phyloP scores from a whole-genome alignment of 2,113 vertebrate genomes.

The Labrus mixtus region DNA sequence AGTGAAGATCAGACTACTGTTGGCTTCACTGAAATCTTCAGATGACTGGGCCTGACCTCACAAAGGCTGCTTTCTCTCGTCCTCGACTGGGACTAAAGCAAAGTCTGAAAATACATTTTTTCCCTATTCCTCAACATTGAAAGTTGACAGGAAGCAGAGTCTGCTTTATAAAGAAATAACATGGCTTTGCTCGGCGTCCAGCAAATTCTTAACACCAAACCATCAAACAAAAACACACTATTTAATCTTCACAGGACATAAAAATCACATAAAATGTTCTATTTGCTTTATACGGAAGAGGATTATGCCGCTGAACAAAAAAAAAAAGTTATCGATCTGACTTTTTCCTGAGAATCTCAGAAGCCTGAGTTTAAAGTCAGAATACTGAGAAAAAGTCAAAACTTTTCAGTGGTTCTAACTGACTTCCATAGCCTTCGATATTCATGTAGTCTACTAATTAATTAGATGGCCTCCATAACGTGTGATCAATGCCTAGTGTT shows the following conservation, averaged over 20 bases:
- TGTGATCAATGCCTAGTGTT: conserved; percentile 46
- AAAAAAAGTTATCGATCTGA: no score
- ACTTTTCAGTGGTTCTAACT: no score
- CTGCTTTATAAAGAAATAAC: conserved; percentile 30
- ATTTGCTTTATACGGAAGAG: conserved; percentile 49
- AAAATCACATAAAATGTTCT: conserved; percentile 45
- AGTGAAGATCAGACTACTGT: conserved; percentile 71
- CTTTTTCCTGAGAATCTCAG: no score
- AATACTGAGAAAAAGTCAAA: no score
- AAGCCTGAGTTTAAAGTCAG: no score
- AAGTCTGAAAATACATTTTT: conserved; percentile 44
- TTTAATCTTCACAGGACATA: background rate
- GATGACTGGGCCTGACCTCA: conserved; percentile 58
- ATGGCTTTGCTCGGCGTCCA: background rate
- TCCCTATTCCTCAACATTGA: conserved; percentile 7
- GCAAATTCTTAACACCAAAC: conserved; percentile 40
- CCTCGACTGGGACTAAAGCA: conserved; percentile 53
- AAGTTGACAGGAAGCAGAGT: conserved; percentile 54
- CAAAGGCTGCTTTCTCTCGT: conserved; percentile 61
- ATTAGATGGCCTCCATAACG: conserved; percentile 35
- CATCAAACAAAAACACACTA: background rate
- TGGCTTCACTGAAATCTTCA: conserved; percentile 66
- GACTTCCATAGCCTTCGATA: no score
- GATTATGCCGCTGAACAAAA: no score
- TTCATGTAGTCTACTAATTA: conserved; percentile 66